Evolutionary conservation across 1,140 invertebrate genomes (phyloP).

Genomic region (Globodera rostochiensis): DNA sequence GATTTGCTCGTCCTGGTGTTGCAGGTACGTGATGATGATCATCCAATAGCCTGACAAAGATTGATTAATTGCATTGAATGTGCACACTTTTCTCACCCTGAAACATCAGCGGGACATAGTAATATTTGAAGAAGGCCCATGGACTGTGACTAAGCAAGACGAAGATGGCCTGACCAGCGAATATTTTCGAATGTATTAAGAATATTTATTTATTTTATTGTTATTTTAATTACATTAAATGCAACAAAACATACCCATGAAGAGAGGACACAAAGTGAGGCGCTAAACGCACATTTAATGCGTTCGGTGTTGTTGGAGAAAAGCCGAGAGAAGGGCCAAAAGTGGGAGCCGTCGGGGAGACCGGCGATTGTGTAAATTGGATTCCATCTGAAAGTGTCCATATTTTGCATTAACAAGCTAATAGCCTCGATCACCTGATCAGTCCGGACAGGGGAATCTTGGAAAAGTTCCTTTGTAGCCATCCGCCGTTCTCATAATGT

Average conservation of each 20-base stretch:
- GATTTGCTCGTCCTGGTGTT: slow-evolving; percentile 67
- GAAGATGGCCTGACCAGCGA: slow-evolving; percentile 57
- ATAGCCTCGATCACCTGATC: slow-evolving; percentile 31
- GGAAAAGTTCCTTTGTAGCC: slow-evolving; percentile 46
- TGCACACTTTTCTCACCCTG: slow-evolving; percentile 49
- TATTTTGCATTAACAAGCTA: neutral
- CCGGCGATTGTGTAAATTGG: slow-evolving; percentile 61
- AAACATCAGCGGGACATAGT: slow-evolving; percentile 66
- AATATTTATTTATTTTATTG: too few species aligned
- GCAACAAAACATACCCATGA: slow-evolving; percentile 46
- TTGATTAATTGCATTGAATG: neutral
- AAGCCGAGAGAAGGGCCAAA: slow-evolving; percentile 56
- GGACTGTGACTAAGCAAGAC: slow-evolving; percentile 54
- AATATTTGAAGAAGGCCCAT: slow-evolving; percentile 64
- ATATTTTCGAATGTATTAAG: neutral
- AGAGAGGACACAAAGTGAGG: slow-evolving; percentile 42
- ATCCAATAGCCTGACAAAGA: slow-evolving; percentile 46
- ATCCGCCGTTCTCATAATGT: slow-evolving; percentile 34
- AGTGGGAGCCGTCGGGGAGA: slow-evolving; percentile 60
- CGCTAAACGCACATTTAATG: slow-evolving; percentile 57
- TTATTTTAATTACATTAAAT: neutral
- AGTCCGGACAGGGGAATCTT: slow-evolving; percentile 57
- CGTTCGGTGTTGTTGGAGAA: slow-evolving; percentile 58
- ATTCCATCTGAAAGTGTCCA: slow-evolving; percentile 55
- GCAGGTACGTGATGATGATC: slow-evolving; percentile 67